Percentiles rank a stretch among this genome's conserved stretches.
Evolutionary conservation across 1,140 invertebrate genomes (phyloP).

Genomic region (Acyrthosiphon pisum): DNA sequence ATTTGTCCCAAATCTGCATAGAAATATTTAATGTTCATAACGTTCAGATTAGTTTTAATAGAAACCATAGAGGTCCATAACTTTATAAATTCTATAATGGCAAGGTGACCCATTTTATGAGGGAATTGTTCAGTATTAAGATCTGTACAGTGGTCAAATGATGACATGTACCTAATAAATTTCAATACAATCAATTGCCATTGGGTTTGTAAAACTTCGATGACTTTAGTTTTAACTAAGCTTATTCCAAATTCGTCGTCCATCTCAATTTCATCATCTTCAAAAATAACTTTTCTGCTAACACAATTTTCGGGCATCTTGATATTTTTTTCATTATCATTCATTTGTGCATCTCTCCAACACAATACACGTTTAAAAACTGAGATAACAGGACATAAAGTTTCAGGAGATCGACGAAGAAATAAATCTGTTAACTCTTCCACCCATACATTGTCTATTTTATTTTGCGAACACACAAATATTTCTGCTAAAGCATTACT

Average conservation of each 20-base stretch:
- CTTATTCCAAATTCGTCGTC: constrained; percentile 38
- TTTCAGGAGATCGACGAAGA: constrained; percentile 68
- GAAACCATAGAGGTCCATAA: constrained; percentile 91
- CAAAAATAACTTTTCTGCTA: constrained; percentile 30
- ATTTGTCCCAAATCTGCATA: constrained; percentile 79
- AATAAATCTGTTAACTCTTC: constrained; percentile 68
- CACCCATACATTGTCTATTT: constrained; percentile 64
- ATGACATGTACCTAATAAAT: constrained; percentile 84
- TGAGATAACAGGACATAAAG: constrained; percentile 39
- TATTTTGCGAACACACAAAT: constrained; percentile 81
- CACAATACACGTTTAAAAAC: constrained; percentile 51
- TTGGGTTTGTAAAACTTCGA: constrained; percentile 71
- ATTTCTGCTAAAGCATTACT: constrained; percentile 81
- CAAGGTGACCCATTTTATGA: constrained; percentile 62
- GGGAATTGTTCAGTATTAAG: constrained; percentile 65
- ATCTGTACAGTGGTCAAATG: constrained; percentile 73
- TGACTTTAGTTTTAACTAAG: constrained; percentile 73
- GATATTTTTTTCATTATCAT: constrained; percentile 32
- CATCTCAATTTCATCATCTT: constrained; percentile 49
- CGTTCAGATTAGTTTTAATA: constrained; percentile 86
- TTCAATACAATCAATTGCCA: constrained; percentile 84
- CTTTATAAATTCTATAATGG: constrained; percentile 72
- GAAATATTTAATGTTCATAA: constrained; percentile 87
- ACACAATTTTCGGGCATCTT: constrained; percentile 46
- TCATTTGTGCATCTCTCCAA: constrained; percentile 41